These are phyloP conservation scores for Brachionus koreanus DNA, from an alignment of 1,140 invertebrate genomes.

Conservation along the genomic window DNA sequence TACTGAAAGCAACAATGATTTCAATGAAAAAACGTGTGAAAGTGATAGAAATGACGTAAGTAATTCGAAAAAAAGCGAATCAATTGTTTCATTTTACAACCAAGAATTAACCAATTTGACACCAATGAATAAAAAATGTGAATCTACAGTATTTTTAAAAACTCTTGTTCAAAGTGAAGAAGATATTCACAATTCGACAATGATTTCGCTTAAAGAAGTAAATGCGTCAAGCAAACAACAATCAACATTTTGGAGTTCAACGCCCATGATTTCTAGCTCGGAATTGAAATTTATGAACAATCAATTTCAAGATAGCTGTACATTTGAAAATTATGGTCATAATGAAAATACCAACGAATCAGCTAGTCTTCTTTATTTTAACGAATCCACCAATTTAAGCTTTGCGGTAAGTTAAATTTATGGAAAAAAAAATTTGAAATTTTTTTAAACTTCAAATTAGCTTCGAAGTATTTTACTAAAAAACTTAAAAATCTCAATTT, in stretches of 20 bases:
- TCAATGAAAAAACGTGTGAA: background rate
- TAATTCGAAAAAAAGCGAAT: background rate
- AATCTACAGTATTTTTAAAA: background rate
- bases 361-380: constrained; percentile 9
- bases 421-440: no score
- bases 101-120: constrained; percentile 12
- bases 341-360: background rate
- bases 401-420: constrained; percentile 4
- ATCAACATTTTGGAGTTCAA: background rate
- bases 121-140: background rate
- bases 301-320: background rate
- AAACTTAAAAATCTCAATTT: no score
- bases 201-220: background rate
- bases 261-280: background rate
- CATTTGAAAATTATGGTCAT: constrained; percentile 11
- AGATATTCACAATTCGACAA: background rate
- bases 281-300: background rate
- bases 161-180: background rate
- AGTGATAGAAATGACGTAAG: background rate
- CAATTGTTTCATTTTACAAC: background rate
- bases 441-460: no score
- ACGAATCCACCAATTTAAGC: background rate
- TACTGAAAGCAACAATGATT: background rate
- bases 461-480: background rate
- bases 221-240: background rate